Evolutionary conservation across 2,113 vertebrate genomes (phyloP).

Genomic region (Entelurus aequoreus): DNA sequence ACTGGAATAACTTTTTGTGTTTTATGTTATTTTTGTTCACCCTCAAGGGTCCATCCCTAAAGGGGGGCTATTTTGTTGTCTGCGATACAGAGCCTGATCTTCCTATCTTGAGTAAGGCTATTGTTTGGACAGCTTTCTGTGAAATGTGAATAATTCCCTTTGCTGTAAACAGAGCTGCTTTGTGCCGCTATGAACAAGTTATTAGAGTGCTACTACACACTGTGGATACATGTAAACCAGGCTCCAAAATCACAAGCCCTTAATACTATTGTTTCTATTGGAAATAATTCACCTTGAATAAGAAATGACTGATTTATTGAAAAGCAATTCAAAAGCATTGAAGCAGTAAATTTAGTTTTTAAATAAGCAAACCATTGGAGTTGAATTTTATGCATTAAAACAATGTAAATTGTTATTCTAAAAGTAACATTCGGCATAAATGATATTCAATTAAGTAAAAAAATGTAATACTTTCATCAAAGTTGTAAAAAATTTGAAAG

Average conservation of each 20-base stretch:
- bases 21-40: constrained; percentile 6
- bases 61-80: constrained; percentile 1
- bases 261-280: no score
- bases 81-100: background rate
- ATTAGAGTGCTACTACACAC: background rate
- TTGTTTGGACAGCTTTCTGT: constrained; percentile 8
- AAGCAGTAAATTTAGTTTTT: background rate
- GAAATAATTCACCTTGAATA: no score
- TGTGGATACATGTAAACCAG: constrained; percentile 1
- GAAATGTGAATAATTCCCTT: constrained; percentile 1
- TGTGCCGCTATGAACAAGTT: constrained; percentile 18
- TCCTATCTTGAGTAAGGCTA: constrained; percentile 11
- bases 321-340: no score
- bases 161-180: constrained; percentile 28
- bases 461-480: no score
- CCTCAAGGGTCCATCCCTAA: background rate
- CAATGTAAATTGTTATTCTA: constrained; percentile 10
- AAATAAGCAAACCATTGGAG: background rate
- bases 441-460: no score
- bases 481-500: no score
- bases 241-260: no score
- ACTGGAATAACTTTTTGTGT: constrained; percentile 5
- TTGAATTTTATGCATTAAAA: constrained; percentile 6
- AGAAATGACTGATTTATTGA: no score
- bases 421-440: no score